Evolutionary conservation across 2,797 vertebrate species (phyloP), one percentile per base, ranked within the genome.

Genomic region (Darevskia mixta): DNA sequence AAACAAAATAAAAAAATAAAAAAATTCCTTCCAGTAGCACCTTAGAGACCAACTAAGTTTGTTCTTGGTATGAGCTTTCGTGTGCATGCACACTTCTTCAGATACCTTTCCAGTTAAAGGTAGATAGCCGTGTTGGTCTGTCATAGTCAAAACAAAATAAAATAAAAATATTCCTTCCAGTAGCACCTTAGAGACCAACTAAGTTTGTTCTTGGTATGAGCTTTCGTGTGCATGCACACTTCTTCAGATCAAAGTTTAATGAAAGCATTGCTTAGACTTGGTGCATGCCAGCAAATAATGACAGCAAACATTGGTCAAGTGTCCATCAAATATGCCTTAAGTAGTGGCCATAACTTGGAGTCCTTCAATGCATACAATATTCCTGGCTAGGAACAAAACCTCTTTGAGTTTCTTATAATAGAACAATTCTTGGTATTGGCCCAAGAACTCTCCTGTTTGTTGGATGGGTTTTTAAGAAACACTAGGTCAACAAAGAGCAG

Each of bases 361-460:
- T 35, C 10, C 49, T 78, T 87, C 10, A 18, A 18, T 13, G 17
- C 15, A 38, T 77, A 8, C 41, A 10, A 35, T 82, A 76, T 82
- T 87, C 71, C 29, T 45, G 29, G 35, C 55, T 2, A 64, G 76
- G 67, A 45, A 84, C 5, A 79, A 88, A 86, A 9, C 23, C 11
- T 72, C 17, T 87, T 61, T 91, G 75, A 86, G 38, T 35, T 90
- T 29, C 23, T 38, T 80, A 71, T 71, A 78, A 38, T 80, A 67
- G 18, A 73, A 41, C 23, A 29, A n/a, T 25, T 71, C 27, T 7
- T 7, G 29, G 61, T 83, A 91, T 41, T 55, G 3, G 1, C 10
- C 32, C 3, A 86, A 87, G 10, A 45, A 18, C 82, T 71, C 82
- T 79, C 35, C 10, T 1, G 20, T 79, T 35, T 20, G 2, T 79